These are phyloP conservation scores for Drosophila tanythrix DNA, from an alignment of 2,888 invertebrate species.

Conservation along the genomic window DNA sequence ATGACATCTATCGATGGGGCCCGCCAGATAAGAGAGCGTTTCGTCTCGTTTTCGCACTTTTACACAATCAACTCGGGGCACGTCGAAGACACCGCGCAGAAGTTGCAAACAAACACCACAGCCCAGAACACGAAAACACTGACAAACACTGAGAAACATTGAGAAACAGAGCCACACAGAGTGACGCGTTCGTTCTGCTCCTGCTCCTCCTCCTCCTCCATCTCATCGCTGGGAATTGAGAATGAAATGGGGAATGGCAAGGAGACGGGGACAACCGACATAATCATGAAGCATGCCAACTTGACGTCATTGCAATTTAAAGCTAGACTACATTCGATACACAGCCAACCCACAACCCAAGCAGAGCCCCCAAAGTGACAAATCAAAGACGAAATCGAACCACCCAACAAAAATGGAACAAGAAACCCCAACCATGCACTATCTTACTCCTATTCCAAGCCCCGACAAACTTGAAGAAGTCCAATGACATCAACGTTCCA, in stretches of 20 bases:
- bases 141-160: conserved; percentile 2
- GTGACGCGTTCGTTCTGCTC: conserved; percentile 14
- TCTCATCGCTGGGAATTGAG: conserved; percentile 6
- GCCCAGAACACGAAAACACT: background rate
- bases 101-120: conserved; percentile 43
- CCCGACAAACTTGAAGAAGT: conserved; percentile 44
- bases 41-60: conserved; percentile 83
- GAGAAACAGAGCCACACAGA: conserved; percentile 26
- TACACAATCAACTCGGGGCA: conserved; percentile 69
- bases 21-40: conserved; percentile 78
- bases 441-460: conserved; percentile 17
- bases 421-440: conserved; percentile 5
- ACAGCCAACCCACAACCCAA: conserved; percentile 15
- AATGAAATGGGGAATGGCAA: conserved; percentile 28
- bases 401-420: conserved; percentile 37
- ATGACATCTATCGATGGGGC: conserved; percentile 83
- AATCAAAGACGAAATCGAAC: conserved; percentile 65
- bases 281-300: conserved; percentile 76
- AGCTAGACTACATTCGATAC: conserved; percentile 64
- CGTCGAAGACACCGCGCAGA: conserved; percentile 49
- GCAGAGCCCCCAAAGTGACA: conserved; percentile 51
- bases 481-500: conserved; percentile 61
- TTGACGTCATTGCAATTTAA: conserved; percentile 81
- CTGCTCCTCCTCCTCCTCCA: background rate
- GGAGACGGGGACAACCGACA: conserved; percentile 32